Conservation (phyloP, 2,113 vertebrate species). For the Oncorhynchus masou region DNA sequence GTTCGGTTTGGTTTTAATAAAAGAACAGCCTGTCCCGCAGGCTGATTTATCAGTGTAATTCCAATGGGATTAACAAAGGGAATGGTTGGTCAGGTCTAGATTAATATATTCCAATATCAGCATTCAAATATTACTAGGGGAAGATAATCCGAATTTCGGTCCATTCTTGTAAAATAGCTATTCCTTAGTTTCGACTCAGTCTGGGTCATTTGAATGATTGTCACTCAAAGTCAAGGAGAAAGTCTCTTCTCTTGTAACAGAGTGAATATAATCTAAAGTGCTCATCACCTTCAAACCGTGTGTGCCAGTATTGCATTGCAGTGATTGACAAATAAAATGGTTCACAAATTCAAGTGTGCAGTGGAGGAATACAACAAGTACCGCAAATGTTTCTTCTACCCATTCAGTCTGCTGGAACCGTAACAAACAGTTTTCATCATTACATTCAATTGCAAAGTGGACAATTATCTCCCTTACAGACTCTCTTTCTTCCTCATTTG, state of each 20-base stretch:
- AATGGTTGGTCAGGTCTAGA: neutral
- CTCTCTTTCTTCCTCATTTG: neutral
- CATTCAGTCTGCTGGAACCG: neutral
- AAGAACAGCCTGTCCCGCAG: conserved; percentile 12
- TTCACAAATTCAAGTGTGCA: neutral
- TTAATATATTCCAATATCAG: neutral
- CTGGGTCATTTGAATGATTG: conserved; percentile 28
- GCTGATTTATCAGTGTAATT: neutral
- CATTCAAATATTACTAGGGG: neutral
- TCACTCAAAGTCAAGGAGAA: conserved; percentile 29
- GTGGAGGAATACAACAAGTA: neutral
- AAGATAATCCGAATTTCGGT: neutral
- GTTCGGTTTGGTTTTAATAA: neutral
- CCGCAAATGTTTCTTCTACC: neutral
- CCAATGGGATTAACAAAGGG: neutral
- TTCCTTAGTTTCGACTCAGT: neutral
- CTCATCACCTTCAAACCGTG: conserved; percentile 13
- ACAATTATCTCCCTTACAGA: neutral
- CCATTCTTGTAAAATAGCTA: neutral
- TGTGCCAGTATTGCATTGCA: conserved; percentile 11
- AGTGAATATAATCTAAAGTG: conserved; percentile 53
- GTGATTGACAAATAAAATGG: conserved; percentile 3
- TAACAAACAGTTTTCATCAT: neutral
- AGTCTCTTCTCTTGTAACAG: conserved; percentile 12
- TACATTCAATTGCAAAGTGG: neutral